Conservation (phyloP, 2,888 invertebrate species). For the Fragum fragum region DNA sequence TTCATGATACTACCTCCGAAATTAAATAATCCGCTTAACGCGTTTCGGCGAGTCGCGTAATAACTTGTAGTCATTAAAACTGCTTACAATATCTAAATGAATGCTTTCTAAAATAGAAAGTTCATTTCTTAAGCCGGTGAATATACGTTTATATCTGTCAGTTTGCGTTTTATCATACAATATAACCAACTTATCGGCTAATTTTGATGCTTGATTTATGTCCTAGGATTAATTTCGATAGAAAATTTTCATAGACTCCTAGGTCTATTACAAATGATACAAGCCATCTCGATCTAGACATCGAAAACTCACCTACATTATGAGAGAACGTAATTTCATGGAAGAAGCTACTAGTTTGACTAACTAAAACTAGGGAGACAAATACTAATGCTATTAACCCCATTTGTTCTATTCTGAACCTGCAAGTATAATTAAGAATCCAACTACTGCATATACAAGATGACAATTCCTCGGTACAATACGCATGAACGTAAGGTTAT, state of each 20-base stretch:
- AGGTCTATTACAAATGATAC: background rate
- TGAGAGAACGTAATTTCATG: background rate
- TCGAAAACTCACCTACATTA: slow-evolving; percentile 12
- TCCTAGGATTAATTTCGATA: background rate
- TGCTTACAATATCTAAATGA: background rate
- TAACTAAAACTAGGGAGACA: background rate
- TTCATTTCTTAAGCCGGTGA: background rate
- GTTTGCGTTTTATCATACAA: background rate
- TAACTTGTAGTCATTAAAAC: slow-evolving; percentile 6
- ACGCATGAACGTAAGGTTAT: background rate
- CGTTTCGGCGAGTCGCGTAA: background rate
- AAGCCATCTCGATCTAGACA: slow-evolving; percentile 13
- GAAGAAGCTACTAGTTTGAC: background rate
- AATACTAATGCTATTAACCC: background rate
- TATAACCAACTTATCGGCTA: background rate
- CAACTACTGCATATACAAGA: background rate
- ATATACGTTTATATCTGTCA: background rate
- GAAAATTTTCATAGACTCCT: too few relatives aligned
- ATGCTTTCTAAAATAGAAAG: background rate
- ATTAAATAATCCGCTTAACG: background rate
- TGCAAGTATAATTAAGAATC: too few relatives aligned
- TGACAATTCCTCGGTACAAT: background rate
- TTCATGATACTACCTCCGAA: background rate
- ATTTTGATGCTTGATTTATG: background rate
- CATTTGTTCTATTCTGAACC: background rate